These are phyloP conservation scores for Epizoanthus scotinus DNA, from an alignment of 92 coral and sea anemone species.

Conservation along the genomic window DNA sequence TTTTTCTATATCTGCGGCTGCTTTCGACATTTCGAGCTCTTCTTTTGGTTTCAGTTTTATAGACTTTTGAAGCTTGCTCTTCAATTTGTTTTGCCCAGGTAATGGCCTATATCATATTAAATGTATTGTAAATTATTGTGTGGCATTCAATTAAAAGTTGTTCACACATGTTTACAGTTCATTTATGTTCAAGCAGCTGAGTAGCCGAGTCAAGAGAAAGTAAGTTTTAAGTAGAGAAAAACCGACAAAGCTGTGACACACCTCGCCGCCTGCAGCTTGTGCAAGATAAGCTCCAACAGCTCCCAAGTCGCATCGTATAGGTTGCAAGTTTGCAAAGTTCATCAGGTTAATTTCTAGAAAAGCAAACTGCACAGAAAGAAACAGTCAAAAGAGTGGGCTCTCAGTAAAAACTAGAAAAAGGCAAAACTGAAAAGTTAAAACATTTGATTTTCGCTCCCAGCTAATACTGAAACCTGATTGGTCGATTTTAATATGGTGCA, in stretches of 20 bases:
- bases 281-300: slow-evolving; percentile 44
- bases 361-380: neutral
- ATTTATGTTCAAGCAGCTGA: too few species aligned
- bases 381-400: neutral
- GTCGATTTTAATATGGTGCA: too few species aligned
- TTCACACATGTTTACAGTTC: neutral
- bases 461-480: too few species aligned
- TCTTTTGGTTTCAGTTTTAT: slow-evolving; percentile 83
- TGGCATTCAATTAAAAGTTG: neutral
- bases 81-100: slow-evolving; percentile 46
- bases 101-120: slow-evolving; percentile 19
- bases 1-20: slow-evolving; percentile 88
- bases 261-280: slow-evolving; percentile 39
- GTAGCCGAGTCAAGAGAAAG: neutral
- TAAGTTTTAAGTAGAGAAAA: neutral
- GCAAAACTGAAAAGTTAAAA: neutral
- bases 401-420: neutral
- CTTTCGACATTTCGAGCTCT: slow-evolving; percentile 87
- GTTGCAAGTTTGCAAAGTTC: slow-evolving; percentile 38
- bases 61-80: slow-evolving; percentile 53
- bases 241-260: neutral
- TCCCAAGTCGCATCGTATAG: slow-evolving; percentile 40
- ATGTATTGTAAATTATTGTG: too few species aligned
- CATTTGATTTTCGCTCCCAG: too few species aligned
- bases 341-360: neutral